A percentile compares a stretch with the other conserved stretches of the same genome.
Conservation (phyloP, 2,113 vertebrate species). For the Centropus unirufus region DNA sequence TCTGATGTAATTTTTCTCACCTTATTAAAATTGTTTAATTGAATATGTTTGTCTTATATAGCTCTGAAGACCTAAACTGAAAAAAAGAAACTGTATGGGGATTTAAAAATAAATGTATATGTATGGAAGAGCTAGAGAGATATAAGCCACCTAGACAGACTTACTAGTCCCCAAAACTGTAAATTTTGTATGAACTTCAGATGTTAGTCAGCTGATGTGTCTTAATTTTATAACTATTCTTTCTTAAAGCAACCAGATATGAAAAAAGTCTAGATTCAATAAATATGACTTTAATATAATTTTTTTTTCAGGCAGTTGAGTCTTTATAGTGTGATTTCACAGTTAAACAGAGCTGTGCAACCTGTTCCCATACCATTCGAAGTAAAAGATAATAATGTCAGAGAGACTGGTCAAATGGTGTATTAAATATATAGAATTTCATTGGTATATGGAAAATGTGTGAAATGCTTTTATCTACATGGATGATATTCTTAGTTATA, state of each 20-base stretch:
- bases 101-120: background rate
- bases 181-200: background rate
- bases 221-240: background rate
- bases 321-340: background rate
- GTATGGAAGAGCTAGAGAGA: background rate
- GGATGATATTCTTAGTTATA: background rate
- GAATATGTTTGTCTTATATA: background rate
- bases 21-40: background rate
- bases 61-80: background rate
- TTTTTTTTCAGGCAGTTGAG: background rate
- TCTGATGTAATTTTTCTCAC: background rate
- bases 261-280: background rate
- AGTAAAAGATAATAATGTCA: background rate
- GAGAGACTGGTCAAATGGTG: background rate
- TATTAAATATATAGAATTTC: background rate
- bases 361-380: background rate
- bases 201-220: background rate
- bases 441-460: background rate
- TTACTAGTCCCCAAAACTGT: background rate
- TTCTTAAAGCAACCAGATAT: background rate
- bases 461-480: background rate
- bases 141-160: background rate
- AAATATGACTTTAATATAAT: background rate
- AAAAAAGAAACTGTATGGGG: background rate
- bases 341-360: background rate